These are phyloP conservation scores for Hylia prasina DNA, from an alignment of 2,113 vertebrate species.

Conservation along the genomic window DNA sequence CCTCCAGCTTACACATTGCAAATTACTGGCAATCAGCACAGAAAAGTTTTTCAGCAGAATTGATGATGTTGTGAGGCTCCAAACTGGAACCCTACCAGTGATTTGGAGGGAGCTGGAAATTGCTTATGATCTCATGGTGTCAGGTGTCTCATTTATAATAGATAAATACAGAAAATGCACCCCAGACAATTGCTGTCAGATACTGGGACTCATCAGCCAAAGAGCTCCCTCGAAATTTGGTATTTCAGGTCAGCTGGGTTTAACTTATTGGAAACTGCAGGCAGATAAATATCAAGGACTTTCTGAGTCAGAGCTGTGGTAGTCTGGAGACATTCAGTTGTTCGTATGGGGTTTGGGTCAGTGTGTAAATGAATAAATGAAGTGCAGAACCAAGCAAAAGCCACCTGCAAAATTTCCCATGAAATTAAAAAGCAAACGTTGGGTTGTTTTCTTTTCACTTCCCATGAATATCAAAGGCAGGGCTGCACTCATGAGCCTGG, in stretches of 20 bases:
- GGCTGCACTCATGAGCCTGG: not conserved
- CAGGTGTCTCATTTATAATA: conserved; percentile 49
- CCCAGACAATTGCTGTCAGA: not conserved
- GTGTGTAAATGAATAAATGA: conserved; percentile 18
- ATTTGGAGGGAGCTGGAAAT: conserved; percentile 51
- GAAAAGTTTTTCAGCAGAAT: conserved; percentile 3
- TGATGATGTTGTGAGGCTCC: conserved; percentile 1
- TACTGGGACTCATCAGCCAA: not conserved
- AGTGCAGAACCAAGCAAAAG: not conserved
- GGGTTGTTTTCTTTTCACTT: not conserved
- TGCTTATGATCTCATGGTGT: conserved; percentile 45
- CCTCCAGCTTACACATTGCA: not conserved
- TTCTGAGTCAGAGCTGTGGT: conserved; percentile 17
- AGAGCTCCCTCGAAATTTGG: conserved; percentile 12
- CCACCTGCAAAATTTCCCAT: conserved; percentile 25
- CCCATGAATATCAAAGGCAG: not conserved
- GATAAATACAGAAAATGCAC: conserved; percentile 32
- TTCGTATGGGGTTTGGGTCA: not conserved
- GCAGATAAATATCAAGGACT: conserved; percentile 43
- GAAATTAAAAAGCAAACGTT: conserved; percentile 39
- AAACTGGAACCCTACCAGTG: not conserved
- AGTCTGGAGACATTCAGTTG: not conserved
- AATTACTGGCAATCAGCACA: conserved; percentile 24
- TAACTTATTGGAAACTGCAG: conserved; percentile 35
- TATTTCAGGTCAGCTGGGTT: conserved; percentile 19